Base-by-base conservation (phyloP, 92 coral and sea anemone genomes). In the Scolanthus callimorphus region DNA sequence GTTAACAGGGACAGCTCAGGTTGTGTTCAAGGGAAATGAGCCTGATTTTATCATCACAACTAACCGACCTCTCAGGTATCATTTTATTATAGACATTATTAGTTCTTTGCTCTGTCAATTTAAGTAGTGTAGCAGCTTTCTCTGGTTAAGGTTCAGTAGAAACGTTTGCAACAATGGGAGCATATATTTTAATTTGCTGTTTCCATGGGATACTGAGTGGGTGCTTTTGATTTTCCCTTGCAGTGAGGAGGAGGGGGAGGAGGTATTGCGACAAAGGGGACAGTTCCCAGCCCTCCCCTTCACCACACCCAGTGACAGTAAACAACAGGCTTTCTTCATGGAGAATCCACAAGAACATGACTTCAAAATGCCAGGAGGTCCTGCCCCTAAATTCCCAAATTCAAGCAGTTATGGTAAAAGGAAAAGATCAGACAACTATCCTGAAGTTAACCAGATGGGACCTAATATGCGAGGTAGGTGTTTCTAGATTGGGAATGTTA, bases 221-320 rank as follows among this genome's bases (percentile, higher is more conserved):
- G n/a, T n/a, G 17, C 25, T 62, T 1, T 51, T 10, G 1, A 20
- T 53, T 52, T 20, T 11, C 1, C 13, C 73, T 39, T 50, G 20
- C 55, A 92, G 98, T 62, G 98, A 92, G 55, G 98, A 92, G 48
- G 98, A 92, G 71, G 98, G 98, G n/a, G 98, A 92, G 37, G 98
- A 92, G 39, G 79, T 88, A 20, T 39, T 92, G 24, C 51, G 98
- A 19, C 88, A 90, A 39, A 67, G 98, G 46, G 92, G 95, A 11
- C 90, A 87, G 34, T 49, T 74, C 27, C 90, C 90, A 28, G 86
- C 80, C 1, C 67, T 87, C 19, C 88, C 89, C 0, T 82, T 82
- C 31, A 69, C 79, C 23, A 49, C 83, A 8, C 52, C 71, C 43
- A 67, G 57, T 17, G 58, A 64, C 3, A 75, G 63, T 58, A 84